These are phyloP conservation scores for Vulpes lagopus DNA, from an alignment of 2,113 vertebrate species.

Conservation along the genomic window DNA sequence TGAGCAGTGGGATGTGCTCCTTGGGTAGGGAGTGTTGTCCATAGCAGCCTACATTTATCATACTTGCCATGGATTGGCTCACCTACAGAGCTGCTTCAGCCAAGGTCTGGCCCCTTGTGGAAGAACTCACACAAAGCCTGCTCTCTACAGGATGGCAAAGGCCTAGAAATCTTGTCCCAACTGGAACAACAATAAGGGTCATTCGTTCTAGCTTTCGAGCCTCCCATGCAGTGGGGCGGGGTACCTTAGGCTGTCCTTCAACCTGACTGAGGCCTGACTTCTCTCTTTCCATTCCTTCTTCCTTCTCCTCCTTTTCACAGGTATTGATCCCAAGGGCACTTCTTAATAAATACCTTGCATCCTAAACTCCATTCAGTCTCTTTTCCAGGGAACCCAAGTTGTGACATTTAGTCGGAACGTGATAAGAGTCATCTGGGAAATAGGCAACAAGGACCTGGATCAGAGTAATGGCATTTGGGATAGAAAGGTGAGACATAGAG, in stretches of 20 bases:
- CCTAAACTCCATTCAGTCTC: background rate
- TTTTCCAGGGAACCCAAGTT: background rate
- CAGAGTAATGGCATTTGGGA: background rate
- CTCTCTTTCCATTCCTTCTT: background rate
- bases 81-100: background rate
- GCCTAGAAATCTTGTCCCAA: background rate
- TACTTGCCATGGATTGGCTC: background rate
- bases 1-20: background rate
- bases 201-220: background rate
- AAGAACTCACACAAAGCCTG: background rate
- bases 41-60: background rate
- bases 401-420: background rate
- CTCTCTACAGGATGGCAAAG: background rate
- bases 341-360: background rate
- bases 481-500: background rate
- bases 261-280: background rate
- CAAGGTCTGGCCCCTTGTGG: background rate
- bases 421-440: background rate
- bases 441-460: background rate
- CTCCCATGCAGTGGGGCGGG: background rate
- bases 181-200: background rate
- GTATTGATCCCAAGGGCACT: background rate
- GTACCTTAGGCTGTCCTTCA: background rate
- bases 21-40: fast-evolving
- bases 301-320: background rate